phyloP scores from a whole-genome alignment of 2,797 vertebrate species.

The Malacoctenus gilli region DNA sequence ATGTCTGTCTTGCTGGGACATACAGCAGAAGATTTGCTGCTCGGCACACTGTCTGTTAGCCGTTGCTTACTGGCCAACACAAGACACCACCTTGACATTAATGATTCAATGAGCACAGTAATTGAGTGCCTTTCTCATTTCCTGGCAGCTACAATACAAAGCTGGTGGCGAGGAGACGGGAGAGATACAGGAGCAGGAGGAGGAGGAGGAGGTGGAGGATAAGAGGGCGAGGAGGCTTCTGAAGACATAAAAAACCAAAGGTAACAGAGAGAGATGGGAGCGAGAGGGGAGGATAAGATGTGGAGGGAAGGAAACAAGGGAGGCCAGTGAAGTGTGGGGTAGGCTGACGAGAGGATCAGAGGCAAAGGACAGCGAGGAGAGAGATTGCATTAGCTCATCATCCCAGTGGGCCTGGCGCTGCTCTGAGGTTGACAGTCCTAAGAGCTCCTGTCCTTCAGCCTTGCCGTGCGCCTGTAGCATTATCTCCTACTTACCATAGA shows the following conservation, averaged over 20 bases:
- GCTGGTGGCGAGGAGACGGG: slow-evolving; percentile 48
- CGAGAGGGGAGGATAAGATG: slow-evolving; percentile 49
- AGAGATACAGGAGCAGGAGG: slow-evolving; percentile 56
- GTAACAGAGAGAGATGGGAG: slow-evolving; percentile 42
- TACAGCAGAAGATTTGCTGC: slow-evolving; percentile 69
- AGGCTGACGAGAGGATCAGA: slow-evolving; percentile 65
- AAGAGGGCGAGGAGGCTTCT: slow-evolving; percentile 52
- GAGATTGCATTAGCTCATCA: slow-evolving; percentile 69
- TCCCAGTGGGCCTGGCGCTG: slow-evolving; percentile 63
- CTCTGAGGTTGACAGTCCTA: slow-evolving; percentile 69
- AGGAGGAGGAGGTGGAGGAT: slow-evolving; percentile 51
- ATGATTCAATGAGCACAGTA: slow-evolving; percentile 80
- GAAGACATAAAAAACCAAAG: slow-evolving; percentile 36
- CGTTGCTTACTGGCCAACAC: slow-evolving; percentile 65
- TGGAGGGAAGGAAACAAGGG: slow-evolving; percentile 56
- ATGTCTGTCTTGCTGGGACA: slow-evolving; percentile 69
- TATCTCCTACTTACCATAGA: slow-evolving; percentile 61
- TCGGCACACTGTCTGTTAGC: slow-evolving; percentile 63
- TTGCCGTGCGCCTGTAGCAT: slow-evolving; percentile 51
- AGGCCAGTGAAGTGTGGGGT: slow-evolving; percentile 41
- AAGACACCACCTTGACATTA: slow-evolving; percentile 73
- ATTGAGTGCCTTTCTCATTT: slow-evolving; percentile 81
- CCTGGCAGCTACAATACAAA: slow-evolving; percentile 75
- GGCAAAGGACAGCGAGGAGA: slow-evolving; percentile 59
- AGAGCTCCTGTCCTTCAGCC: slow-evolving; percentile 70